Evolutionary conservation across 2,888 invertebrate genomes (phyloP).

Genomic region (Tetrapedia diversipes): DNA sequence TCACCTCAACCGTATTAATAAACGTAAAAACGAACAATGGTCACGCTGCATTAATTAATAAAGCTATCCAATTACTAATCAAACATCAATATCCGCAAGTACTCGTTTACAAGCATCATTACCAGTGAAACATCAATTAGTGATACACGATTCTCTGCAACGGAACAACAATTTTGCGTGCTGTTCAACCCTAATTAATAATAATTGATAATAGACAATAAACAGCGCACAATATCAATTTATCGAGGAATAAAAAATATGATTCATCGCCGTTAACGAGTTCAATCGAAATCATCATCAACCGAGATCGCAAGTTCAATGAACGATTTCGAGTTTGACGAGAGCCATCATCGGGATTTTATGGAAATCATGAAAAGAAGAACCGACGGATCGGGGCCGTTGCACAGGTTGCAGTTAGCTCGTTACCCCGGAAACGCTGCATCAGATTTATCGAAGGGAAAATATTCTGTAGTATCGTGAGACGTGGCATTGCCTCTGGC

Average conservation of each 20-base stretch:
- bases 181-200: not conserved
- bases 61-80: not conserved
- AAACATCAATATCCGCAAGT: not conserved
- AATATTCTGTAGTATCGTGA: conserved; percentile 40
- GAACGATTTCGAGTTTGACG: not conserved
- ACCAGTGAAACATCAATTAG: conserved; percentile 6
- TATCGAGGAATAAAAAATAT: too few relatives aligned
- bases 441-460: conserved; percentile 49
- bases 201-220: not conserved
- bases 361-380: not conserved
- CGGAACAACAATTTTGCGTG: too few relatives aligned
- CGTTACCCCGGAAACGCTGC: conserved; percentile 35
- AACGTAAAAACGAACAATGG: not conserved
- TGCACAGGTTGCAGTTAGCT: conserved; percentile 27
- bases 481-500: conserved; percentile 1
- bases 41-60: not conserved
- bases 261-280: not conserved
- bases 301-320: too few relatives aligned
- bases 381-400: not conserved
- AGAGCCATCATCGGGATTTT: conserved; percentile 1
- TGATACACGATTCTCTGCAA: not conserved
- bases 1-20: not conserved
- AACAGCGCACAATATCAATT: not conserved
- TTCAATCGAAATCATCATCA: not conserved
- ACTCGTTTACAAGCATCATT: too few relatives aligned